Percentiles rank a stretch among this genome's conserved stretches.
Conservation (phyloP, 1,140 invertebrate species). For the Conus betulinus region DNA sequence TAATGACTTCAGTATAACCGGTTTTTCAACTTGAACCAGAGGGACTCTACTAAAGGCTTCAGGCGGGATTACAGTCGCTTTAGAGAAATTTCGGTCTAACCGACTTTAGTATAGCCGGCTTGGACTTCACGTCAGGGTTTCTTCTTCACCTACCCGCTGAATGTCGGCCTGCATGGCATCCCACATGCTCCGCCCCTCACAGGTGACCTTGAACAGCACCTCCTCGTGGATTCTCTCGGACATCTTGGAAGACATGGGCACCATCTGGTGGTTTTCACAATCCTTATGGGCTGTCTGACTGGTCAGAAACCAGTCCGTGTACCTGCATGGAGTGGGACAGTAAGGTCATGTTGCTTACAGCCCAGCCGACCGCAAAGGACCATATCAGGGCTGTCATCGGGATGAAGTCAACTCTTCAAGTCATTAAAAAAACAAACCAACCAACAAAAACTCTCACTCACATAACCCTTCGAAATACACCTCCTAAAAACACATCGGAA, state of each 20-base stretch:
- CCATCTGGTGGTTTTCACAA: conserved; percentile 44
- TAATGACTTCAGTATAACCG: too few relatives aligned
- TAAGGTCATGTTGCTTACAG: background rate
- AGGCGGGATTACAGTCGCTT: too few relatives aligned
- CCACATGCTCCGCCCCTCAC: conserved; percentile 50
- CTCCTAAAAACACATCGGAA: too few relatives aligned
- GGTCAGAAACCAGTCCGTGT: conserved; percentile 56
- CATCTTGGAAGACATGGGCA: conserved; percentile 49
- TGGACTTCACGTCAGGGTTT: too few relatives aligned
- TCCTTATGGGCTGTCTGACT: conserved; percentile 34
- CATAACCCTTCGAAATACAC: background rate
- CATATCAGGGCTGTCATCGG: background rate
- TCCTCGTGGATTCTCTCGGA: conserved; percentile 30
- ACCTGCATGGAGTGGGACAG: background rate
- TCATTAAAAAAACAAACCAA: background rate
- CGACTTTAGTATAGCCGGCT: too few relatives aligned
- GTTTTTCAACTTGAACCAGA: too few relatives aligned
- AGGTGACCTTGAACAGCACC: conserved; percentile 56
- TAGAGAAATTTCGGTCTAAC: background rate
- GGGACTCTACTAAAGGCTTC: too few relatives aligned
- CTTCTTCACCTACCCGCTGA: conserved; percentile 14
- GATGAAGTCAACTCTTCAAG: background rate
- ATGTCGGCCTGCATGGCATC: conserved; percentile 48
- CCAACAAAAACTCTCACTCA: background rate
- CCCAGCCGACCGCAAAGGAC: background rate